Conservation (phyloP, 2,888 invertebrate species). For the Drosophila formosana region DNA sequence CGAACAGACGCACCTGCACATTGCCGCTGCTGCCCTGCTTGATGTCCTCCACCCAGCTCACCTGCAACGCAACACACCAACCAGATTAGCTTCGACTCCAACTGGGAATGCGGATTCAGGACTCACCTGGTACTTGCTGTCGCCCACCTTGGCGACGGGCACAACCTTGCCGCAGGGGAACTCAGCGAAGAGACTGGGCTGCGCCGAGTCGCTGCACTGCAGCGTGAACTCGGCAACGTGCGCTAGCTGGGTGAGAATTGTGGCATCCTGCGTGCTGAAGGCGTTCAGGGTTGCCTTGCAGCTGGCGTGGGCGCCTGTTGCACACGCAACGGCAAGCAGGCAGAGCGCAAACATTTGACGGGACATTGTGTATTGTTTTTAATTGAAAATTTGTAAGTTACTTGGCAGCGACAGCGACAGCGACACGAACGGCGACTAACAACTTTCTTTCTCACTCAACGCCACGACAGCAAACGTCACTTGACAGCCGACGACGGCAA, state of each 20-base stretch:
- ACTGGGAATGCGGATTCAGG: no score
- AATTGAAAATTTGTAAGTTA: slow-evolving; percentile 15
- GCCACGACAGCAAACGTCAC: slow-evolving; percentile 76
- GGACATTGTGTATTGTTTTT: slow-evolving; percentile 64
- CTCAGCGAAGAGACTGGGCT: slow-evolving; percentile 94
- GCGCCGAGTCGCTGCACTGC: slow-evolving; percentile 90
- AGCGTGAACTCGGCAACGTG: slow-evolving; percentile 96
- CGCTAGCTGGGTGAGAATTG: slow-evolving; percentile 95
- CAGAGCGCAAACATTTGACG: slow-evolving; percentile 65
- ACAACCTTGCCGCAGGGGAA: slow-evolving; percentile 92
- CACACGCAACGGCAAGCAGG: slow-evolving; percentile 61
- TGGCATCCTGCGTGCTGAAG: slow-evolving; percentile 97
- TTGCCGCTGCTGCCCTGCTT: slow-evolving; percentile 93
- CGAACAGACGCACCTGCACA: slow-evolving; percentile 92
- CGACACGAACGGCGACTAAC: slow-evolving; percentile 18
- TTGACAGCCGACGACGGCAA: slow-evolving; percentile 55
- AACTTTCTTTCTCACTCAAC: slow-evolving; percentile 63
- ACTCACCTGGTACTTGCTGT: slow-evolving; percentile 93
- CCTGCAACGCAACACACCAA: slow-evolving; percentile 85
- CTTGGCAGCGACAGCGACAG: slow-evolving; percentile 4
- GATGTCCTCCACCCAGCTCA: slow-evolving; percentile 97
- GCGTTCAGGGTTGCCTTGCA: slow-evolving; percentile 91
- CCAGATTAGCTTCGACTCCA: no score
- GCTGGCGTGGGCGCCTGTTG: slow-evolving; percentile 74
- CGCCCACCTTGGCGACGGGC: slow-evolving; percentile 92